Evolutionary conservation across 2,797 vertebrate species (phyloP).

Genomic region (Lithobates pipiens): DNA sequence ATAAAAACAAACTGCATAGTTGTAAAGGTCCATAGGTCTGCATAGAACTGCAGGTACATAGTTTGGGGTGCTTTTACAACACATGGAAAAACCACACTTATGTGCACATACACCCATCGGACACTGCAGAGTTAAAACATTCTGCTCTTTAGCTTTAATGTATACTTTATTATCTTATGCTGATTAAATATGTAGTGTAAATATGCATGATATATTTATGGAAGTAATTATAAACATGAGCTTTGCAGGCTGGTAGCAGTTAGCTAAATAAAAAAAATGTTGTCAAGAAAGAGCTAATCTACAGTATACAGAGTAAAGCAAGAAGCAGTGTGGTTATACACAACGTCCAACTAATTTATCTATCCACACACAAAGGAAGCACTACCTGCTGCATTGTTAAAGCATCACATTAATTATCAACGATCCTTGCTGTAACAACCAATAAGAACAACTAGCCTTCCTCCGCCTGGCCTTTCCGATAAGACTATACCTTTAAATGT

Average conservation of each 20-base stretch:
- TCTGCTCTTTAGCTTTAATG: not conserved
- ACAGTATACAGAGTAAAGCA: not conserved
- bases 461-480: not conserved
- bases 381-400: not conserved
- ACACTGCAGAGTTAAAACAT: not conserved
- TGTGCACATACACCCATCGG: not conserved
- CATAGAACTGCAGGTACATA: no score
- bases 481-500: constrained; percentile 36
- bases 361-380: not conserved
- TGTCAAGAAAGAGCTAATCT: not conserved
- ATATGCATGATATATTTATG: not conserved
- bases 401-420: not conserved
- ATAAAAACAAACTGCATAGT: not conserved
- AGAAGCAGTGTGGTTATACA: not conserved
- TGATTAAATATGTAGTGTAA: not conserved
- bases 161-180: not conserved
- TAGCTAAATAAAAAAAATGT: not conserved
- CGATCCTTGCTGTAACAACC: not conserved
- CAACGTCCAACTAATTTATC: not conserved
- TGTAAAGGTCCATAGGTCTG: no score
- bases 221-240: not conserved
- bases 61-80: not conserved
- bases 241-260: not conserved
- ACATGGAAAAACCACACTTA: no score
- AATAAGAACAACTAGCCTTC: not conserved